These are phyloP conservation scores for Neosalanx taihuensis DNA, from an alignment of 2,797 vertebrate species.

Conservation along the genomic window DNA sequence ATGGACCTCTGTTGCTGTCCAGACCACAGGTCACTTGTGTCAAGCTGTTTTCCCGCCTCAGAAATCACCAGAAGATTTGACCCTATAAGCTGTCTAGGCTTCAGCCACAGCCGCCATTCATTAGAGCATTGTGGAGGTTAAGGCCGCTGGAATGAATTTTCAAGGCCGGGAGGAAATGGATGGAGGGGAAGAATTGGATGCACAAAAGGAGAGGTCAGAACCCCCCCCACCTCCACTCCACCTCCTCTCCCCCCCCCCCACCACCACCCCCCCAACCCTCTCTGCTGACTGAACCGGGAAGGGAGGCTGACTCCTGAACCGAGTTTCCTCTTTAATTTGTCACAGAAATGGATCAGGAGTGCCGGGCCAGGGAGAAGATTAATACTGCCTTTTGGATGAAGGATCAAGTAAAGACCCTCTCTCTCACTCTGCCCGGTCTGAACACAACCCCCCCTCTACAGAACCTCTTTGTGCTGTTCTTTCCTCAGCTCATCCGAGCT, in stretches of 20 bases:
- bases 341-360: conserved; percentile 31
- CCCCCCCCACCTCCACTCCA: too few species aligned
- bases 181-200: conserved; percentile 18
- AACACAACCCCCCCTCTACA: not conserved
- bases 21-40: not conserved
- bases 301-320: not conserved
- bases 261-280: not conserved
- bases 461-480: not conserved
- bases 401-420: not conserved
- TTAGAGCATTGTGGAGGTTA: conserved; percentile 46
- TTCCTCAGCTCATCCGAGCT: not conserved
- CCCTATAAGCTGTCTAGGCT: conserved; percentile 28
- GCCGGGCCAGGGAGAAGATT: conserved; percentile 4
- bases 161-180: conserved; percentile 31
- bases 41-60: conserved; percentile 14
- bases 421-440: not conserved
- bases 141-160: conserved; percentile 49
- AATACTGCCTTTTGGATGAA: conserved; percentile 17
- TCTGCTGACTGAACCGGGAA: conserved; percentile 28
- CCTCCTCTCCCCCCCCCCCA: too few species aligned
- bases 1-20: not conserved
- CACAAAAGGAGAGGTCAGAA: conserved; percentile 5
- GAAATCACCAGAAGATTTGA: conserved; percentile 20
- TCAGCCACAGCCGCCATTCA: conserved; percentile 39
- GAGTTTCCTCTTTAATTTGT: conserved; percentile 34